phyloP scores from a whole-genome alignment of 2,113 vertebrate genomes.

The Seriola rivoliana region DNA sequence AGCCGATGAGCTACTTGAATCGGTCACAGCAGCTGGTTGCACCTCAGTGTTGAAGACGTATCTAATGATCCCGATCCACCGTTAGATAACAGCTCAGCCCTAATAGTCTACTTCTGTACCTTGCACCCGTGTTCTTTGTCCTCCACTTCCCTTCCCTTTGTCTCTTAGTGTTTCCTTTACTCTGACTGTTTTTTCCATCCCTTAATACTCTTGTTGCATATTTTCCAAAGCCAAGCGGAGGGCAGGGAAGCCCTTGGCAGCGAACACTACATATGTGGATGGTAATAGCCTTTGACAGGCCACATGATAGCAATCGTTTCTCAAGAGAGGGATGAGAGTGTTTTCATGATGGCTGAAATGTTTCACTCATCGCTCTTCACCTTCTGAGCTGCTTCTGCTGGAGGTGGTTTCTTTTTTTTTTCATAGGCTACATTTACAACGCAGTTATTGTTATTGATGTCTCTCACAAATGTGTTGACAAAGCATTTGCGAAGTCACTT shows the following conservation, averaged over 20 bases:
- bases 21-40: not conserved
- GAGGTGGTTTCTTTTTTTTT: not conserved
- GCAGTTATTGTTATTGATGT: not conserved
- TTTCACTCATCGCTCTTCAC: conserved; percentile 1
- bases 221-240: not conserved
- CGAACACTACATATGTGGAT: conserved; percentile 1
- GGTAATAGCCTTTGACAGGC: conserved; percentile 6
- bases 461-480: not conserved
- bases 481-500: not conserved
- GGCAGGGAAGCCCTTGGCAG: conserved; percentile 17
- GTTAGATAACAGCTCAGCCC: not conserved
- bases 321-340: not conserved
- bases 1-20: not conserved
- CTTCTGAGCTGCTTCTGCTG: not conserved
- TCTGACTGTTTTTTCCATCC: not conserved
- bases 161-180: not conserved
- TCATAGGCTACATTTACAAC: not conserved
- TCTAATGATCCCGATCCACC: not conserved
- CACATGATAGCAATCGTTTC: not conserved
- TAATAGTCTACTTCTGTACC: not conserved
- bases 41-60: not conserved
- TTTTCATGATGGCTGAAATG: not conserved
- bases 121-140: not conserved
- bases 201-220: not conserved
- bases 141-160: not conserved